Percentiles rank a stretch among this genome's conserved stretches.
phyloP scores from a whole-genome alignment of 2,113 vertebrate species.

The Hemiprocne comata region DNA sequence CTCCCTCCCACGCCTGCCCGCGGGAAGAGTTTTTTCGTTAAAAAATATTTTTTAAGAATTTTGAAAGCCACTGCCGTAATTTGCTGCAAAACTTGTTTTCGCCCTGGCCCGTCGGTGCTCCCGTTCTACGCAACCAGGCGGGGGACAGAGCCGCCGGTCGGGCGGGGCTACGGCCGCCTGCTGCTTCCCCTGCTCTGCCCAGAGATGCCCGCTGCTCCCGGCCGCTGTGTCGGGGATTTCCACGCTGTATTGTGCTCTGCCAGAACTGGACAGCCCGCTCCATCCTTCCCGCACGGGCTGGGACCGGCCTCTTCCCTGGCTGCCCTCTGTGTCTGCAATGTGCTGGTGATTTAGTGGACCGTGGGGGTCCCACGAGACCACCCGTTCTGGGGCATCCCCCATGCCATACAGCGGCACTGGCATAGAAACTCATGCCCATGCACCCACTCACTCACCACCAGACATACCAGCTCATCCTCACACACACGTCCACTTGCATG shows the following conservation, averaged over 20 bases:
- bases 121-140: rapidly evolving
- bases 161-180: rapidly evolving
- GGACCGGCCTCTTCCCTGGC: neutral
- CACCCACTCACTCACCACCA: neutral
- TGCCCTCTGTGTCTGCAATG: rapidly evolving
- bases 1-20: neutral
- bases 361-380: neutral
- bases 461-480: rapidly evolving
- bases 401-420: rapidly evolving
- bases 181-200: neutral
- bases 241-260: neutral
- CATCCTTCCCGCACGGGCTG: rapidly evolving
- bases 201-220: neutral
- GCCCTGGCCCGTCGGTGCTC: neutral
- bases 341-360: neutral
- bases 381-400: neutral
- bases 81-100: neutral
- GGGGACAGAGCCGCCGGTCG: neutral
- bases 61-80: neutral
- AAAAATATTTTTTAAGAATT: too few species aligned
- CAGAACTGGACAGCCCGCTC: neutral
- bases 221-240: neutral
- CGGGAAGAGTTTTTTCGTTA: neutral
- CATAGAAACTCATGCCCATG: rapidly evolving
- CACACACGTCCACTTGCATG: rapidly evolving